These are phyloP conservation scores for Conops quadrifasciatus DNA, from an alignment of 2,888 invertebrate genomes.

Conservation along the genomic window DNA sequence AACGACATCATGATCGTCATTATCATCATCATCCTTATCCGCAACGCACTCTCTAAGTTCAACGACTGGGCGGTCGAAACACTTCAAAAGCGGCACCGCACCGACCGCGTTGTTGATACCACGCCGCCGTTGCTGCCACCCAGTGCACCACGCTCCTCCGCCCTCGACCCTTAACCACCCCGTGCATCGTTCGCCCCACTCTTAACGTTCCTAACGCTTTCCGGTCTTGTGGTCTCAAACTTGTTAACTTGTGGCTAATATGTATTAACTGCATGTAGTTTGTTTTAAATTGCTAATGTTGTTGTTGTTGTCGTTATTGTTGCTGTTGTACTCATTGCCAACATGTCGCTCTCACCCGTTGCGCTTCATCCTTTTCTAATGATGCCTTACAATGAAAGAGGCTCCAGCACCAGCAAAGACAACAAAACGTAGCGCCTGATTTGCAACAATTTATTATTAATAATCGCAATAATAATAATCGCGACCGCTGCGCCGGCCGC, in stretches of 20 bases:
- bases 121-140: not conserved
- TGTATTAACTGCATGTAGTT: conserved; percentile 37
- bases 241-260: conserved; percentile 39
- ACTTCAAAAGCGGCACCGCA: conserved; percentile 53
- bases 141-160: conserved; percentile 1
- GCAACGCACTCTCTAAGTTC: conserved; percentile 47
- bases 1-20: conserved; percentile 43
- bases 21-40: conserved; percentile 47
- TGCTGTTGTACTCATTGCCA: conserved; percentile 3
- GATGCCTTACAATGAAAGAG: conserved; percentile 24
- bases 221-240: conserved; percentile 24
- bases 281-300: conserved; percentile 18
- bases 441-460: conserved; percentile 63
- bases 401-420: not conserved
- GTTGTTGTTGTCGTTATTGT: conserved; percentile 11
- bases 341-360: conserved; percentile 24
- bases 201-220: not conserved
- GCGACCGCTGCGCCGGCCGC: conserved; percentile 15
- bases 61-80: conserved; percentile 48
- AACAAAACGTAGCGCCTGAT: conserved; percentile 53
- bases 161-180: not conserved
- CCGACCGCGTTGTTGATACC: conserved; percentile 18
- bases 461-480: conserved; percentile 30
- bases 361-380: conserved; percentile 23
- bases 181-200: conserved; percentile 7